Conservation (phyloP, 2,113 vertebrate genomes). For the Erythrolamprus reginae region DNA sequence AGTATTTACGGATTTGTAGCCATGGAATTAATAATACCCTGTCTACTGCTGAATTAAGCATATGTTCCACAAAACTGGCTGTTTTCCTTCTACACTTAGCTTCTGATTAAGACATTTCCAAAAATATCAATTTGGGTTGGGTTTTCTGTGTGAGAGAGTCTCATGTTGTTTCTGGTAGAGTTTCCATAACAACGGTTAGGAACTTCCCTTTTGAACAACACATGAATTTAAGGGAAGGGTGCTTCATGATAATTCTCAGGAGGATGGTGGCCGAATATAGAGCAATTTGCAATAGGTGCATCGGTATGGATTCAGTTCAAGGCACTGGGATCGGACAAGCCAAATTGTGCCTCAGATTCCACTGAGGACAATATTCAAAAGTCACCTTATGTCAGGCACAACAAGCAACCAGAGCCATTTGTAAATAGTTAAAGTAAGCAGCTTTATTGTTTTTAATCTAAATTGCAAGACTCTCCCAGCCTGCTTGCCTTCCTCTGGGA, state of each 20-base stretch:
- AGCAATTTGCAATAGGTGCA: neutral
- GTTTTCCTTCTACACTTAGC: neutral
- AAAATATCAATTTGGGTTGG: neutral
- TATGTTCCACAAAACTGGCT: rapidly evolving
- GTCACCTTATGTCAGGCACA: neutral
- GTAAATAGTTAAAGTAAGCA: neutral
- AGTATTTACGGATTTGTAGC: neutral
- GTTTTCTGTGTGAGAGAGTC: neutral
- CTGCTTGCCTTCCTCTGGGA: neutral
- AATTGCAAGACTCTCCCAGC: neutral
- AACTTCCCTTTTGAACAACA: neutral
- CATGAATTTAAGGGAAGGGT: neutral
- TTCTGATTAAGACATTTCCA: neutral
- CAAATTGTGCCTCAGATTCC: neutral
- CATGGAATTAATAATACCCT: neutral
- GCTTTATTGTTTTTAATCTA: neutral
- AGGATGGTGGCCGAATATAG: neutral
- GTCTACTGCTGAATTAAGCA: neutral
- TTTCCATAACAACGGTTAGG: neutral
- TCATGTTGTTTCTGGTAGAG: neutral
- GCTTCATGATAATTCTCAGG: rapidly evolving
- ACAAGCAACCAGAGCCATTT: neutral
- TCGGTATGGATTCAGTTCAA: neutral
- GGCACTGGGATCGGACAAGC: neutral
- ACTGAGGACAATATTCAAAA: neutral